Conservation (phyloP, 1,140 invertebrate genomes). For the Drosophila ohnishii region DNA sequence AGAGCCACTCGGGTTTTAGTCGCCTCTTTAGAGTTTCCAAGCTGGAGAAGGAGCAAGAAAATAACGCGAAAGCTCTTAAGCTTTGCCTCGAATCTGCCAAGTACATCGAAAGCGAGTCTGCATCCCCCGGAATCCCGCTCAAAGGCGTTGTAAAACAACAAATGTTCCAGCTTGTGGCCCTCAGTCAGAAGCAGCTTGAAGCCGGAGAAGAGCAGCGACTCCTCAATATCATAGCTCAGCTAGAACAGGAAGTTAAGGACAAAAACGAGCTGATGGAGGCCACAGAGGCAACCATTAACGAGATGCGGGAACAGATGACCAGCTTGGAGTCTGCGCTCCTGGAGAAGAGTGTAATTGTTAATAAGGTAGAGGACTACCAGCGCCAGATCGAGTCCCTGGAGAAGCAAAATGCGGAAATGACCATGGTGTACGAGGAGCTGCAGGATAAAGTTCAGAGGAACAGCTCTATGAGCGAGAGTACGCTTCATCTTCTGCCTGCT, state of each 20-base stretch:
- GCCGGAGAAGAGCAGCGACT: background rate
- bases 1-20: conserved; percentile 15
- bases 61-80: conserved; percentile 11
- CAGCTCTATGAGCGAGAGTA: conserved; percentile 53
- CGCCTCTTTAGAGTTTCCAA: conserved; percentile 36
- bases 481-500: background rate
- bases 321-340: conserved; percentile 54
- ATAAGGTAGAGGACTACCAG: conserved; percentile 66
- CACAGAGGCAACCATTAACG: conserved; percentile 56
- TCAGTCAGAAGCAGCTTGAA: background rate
- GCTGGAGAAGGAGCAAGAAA: background rate
- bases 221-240: conserved; percentile 32
- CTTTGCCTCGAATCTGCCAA: conserved; percentile 33
- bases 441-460: conserved; percentile 66
- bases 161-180: conserved; percentile 38
- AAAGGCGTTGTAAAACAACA: conserved; percentile 41
- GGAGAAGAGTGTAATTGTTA: conserved; percentile 71
- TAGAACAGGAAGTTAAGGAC: conserved; percentile 49
- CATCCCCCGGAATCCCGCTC: conserved; percentile 12
- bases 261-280: conserved; percentile 55
- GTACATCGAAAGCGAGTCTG: conserved; percentile 8
- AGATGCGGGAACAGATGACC: conserved; percentile 68
- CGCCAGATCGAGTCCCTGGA: conserved; percentile 66
- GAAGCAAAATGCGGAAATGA: conserved; percentile 70
- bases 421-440: conserved; percentile 68